Base-by-base conservation (phyloP, 2,888 invertebrate species). In the Allophyes oxyacanthae region DNA sequence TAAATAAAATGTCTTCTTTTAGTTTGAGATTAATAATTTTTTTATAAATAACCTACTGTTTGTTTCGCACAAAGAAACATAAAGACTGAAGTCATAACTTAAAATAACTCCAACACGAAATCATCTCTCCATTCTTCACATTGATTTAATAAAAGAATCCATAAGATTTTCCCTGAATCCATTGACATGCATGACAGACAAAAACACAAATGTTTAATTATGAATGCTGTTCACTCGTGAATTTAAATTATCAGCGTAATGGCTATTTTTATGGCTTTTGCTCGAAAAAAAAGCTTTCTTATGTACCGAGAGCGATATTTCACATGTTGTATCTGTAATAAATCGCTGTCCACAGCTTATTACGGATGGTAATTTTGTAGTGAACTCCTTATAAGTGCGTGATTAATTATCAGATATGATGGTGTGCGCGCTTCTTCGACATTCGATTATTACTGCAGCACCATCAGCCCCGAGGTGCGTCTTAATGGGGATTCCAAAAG, bases 361-460 rank as follows among this genome's bases (percentile, higher is more conserved):
- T 87, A 86, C 72, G 66, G 79, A 78, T 78, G 76, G 78, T 80
- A 81, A 85, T 86, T 85, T 82, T 77, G 78, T 79, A 78, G 72
- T 66, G 77, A 76, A 61, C 51, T 36, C 88, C 88, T 73, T 90
- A 86, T 82, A 89, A 72, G 88, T 78, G 45, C 59, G 73, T 84
- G 88, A 89, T 89, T 89, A 90, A 91, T 90, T 83, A 83, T 79
- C 62, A 58, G 85, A 88, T 88, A 86, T 83, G 75, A 78, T 71
- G 75, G 73, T 66, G 83, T 69, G 66, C 63, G 71, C 67, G 78
- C 80, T 81, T 85, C 83, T 82, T 84, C 81, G 70, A 75, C 82
- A 83, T 83, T 83, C 83, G 80, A 82, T 83, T 81, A 83, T 79
- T 75, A 77, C 68, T 74, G 71, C 56, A 68, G 78, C 67, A 76